These are phyloP conservation scores for Apodemia mormo DNA, from an alignment of 2,888 invertebrate genomes.

Conservation along the genomic window DNA sequence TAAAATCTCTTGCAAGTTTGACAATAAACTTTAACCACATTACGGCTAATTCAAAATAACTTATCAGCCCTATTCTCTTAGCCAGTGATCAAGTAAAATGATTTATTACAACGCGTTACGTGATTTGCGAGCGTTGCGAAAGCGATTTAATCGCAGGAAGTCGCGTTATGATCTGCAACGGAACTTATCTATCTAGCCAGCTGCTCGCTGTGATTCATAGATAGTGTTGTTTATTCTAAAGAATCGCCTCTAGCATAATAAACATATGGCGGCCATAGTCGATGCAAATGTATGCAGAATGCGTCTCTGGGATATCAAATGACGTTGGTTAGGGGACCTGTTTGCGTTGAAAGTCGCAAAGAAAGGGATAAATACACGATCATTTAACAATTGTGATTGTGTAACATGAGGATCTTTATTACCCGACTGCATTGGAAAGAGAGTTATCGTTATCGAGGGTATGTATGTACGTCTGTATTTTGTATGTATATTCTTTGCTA, in stretches of 20 bases:
- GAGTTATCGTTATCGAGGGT: too few species aligned
- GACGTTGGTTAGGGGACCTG: conserved; percentile 4
- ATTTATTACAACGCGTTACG: conserved; percentile 58
- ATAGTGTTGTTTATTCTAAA: conserved; percentile 57
- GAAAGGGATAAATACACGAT: too few species aligned
- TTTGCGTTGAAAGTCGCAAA: too few species aligned
- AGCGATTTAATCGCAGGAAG: conserved; percentile 76
- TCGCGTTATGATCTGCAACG: conserved; percentile 39
- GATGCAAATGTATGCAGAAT: conserved; percentile 41
- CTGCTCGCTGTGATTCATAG: conserved; percentile 64
- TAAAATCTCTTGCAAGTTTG: too few species aligned
- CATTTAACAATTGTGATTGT: too few species aligned
- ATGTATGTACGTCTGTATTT: too few species aligned
- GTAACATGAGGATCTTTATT: too few species aligned
- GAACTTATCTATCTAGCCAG: conserved; percentile 53
- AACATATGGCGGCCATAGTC: conserved; percentile 35
- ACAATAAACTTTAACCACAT: too few species aligned
- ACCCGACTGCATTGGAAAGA: too few species aligned
- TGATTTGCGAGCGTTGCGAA: conserved; percentile 67
- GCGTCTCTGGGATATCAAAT: conserved; percentile 21
- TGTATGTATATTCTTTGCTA: too few species aligned
- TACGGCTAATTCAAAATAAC: conserved; percentile 39
- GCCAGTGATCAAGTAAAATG: conserved; percentile 59
- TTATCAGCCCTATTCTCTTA: conserved; percentile 43
- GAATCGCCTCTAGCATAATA: conserved; percentile 44